Conservation (phyloP, 2,797 vertebrate species). For the Micropoecilia bifurca region DNA sequence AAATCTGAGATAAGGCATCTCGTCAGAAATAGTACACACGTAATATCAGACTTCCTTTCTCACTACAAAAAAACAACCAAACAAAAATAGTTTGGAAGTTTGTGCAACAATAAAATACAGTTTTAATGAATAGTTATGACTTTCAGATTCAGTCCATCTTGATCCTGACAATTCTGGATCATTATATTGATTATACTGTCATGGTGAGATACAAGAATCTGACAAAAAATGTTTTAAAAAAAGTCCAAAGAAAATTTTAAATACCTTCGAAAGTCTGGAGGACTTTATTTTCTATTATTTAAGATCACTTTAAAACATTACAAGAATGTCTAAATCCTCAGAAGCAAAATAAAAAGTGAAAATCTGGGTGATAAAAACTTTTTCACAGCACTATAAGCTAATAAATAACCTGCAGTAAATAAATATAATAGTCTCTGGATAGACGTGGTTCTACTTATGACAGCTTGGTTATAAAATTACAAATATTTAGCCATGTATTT, state of each 20-base stretch:
- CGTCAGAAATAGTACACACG: slow-evolving; percentile 31
- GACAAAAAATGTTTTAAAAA: not conserved
- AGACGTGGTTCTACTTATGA: too few relatives aligned
- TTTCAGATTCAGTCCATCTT: not conserved
- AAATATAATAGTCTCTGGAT: not conserved
- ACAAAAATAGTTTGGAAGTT: not conserved
- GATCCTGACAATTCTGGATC: not conserved
- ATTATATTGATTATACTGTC: not conserved
- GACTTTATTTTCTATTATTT: too few relatives aligned
- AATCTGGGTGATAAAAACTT: not conserved
- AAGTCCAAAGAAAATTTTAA: not conserved
- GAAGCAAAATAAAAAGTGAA: not conserved
- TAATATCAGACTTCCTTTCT: slow-evolving; percentile 49
- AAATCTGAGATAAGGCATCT: slow-evolving; percentile 59
- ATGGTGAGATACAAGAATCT: not conserved
- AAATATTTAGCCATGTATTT: too few relatives aligned
- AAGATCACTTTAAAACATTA: not conserved
- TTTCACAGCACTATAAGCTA: not conserved
- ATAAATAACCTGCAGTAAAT: not conserved
- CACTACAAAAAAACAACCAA: slow-evolving; percentile 26
- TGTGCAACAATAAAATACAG: not conserved
- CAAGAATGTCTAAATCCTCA: not conserved
- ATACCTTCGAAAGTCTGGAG: not conserved
- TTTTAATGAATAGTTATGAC: not conserved
- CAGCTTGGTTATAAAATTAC: too few relatives aligned